These are phyloP conservation scores for Sisor rabdophorus DNA, from an alignment of 2,113 vertebrate genomes.

Conservation along the genomic window DNA sequence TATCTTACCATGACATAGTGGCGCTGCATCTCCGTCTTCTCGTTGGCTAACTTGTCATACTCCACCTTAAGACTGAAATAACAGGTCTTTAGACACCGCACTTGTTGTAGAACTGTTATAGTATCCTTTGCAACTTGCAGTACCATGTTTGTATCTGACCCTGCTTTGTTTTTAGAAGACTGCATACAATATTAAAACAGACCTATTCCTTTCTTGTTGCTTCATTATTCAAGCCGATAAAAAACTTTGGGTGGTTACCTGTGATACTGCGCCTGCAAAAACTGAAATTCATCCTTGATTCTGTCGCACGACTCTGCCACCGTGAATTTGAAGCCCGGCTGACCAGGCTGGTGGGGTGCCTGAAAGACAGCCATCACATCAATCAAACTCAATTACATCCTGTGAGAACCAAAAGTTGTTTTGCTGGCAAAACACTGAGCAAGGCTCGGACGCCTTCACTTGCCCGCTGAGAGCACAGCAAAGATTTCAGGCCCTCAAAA, in stretches of 20 bases:
- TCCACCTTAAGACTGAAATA: constrained; percentile 86
- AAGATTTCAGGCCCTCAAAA: constrained; percentile 8
- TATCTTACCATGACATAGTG: constrained; percentile 96
- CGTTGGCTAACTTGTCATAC: constrained; percentile 93
- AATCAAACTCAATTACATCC: constrained; percentile 52
- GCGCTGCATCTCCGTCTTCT: constrained; percentile 97
- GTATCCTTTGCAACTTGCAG: neutral
- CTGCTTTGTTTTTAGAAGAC: neutral
- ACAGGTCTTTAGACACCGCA: constrained; percentile 37
- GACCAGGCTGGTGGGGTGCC: constrained; percentile 89
- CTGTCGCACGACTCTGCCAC: constrained; percentile 91
- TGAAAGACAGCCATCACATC: constrained; percentile 59
- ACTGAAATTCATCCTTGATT: constrained; percentile 96
- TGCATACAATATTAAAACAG: neutral
- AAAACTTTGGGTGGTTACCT: constrained; percentile 69
- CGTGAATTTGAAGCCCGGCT: constrained; percentile 94
- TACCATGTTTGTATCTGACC: neutral
- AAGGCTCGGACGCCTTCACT: constrained; percentile 37
- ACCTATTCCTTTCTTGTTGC: too few relatives aligned
- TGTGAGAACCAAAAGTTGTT: constrained; percentile 46
- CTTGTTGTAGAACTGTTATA: neutral
- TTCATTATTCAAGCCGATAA: neutral
- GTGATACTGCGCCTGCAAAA: constrained; percentile 92
- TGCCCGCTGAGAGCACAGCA: constrained; percentile 32
- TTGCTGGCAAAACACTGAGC: constrained; percentile 33